Evolutionary conservation across 2,888 invertebrate genomes (phyloP), one percentile per base, ranked within the genome.

Genomic region (Pyrochroa serraticornis): DNA sequence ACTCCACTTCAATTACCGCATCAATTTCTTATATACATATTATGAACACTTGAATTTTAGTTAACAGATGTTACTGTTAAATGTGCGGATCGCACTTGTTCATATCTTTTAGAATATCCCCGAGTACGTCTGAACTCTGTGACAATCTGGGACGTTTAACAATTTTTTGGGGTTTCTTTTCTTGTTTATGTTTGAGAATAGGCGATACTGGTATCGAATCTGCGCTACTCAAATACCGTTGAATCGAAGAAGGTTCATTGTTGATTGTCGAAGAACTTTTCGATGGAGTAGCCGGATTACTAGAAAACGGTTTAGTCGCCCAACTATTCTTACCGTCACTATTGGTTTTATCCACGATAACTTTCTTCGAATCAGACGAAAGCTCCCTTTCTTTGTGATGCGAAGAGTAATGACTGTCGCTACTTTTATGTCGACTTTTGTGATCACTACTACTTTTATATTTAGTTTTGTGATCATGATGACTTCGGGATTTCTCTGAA

Each of bases 31-130:
- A 9, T 8, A 38, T 12, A 9, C 38, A 13, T 10, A 10, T 12
- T 38, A 42, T 47, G 47, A 47, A 54, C 54, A 55, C 43, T 35
- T 41, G 14, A 37, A 5, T 39, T 36, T 44, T 37, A n/a, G 32
- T n/a, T 13, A 35, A 14, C 14, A 13, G 12, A 47, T 34, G 62
- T 68, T 70, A 71, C 67, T 74, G 73, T 70, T 73, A 74, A 70
- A 74, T 75, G 54, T 71, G 72, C 37, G 72, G 74, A 67, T 76
- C 75, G 61, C 73, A 72, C 56, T 75, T 76, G 58, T 75, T 76
- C 79, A 79, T 79, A 61, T 75, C 72, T 64, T 78, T 78, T 42
- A 79, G 63, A 54, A 79, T 79, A 69, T 79, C 78, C 41, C 79
- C 79, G 39, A 79, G 70, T 41, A 79, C 69, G 62, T 79, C 79